phyloP scores from a whole-genome alignment of 2,113 vertebrate species.

The Deroptyus accipitrinus region DNA sequence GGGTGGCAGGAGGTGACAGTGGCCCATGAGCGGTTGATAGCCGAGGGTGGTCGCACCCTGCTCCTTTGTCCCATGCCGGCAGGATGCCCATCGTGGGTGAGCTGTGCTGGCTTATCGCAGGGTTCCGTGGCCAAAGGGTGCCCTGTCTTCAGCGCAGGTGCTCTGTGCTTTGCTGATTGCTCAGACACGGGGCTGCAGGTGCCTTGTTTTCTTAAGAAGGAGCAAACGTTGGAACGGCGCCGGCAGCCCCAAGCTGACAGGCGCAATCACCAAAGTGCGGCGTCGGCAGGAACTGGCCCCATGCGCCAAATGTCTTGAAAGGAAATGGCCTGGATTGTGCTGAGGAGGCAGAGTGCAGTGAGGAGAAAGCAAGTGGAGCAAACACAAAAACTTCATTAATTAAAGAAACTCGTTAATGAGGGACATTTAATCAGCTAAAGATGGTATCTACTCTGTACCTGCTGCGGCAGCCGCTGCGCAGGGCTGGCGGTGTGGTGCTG shows the following conservation, averaged over 20 bases:
- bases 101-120: fast-evolving
- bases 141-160: fast-evolving
- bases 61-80: fast-evolving
- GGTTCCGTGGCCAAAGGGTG: neutral
- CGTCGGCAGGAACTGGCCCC: slow-evolving; percentile 72
- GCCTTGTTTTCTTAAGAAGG: neutral
- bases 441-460: slow-evolving; percentile 57
- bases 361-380: slow-evolving; percentile 74
- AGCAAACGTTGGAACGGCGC: slow-evolving; percentile 60
- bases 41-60: slow-evolving; percentile 24
- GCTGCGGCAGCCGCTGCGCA: neutral
- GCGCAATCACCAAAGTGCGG: slow-evolving; percentile 72
- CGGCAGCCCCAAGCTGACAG: slow-evolving; percentile 67
- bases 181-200: neutral
- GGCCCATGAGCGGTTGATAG: neutral
- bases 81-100: fast-evolving
- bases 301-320: slow-evolving; percentile 65
- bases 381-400: slow-evolving; percentile 81
- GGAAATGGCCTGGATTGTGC: slow-evolving; percentile 76
- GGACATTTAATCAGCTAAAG: slow-evolving; percentile 79
- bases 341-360: slow-evolving; percentile 77
- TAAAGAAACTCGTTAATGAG: slow-evolving; percentile 81
- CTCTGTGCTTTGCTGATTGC: neutral
- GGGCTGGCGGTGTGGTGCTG: neutral
- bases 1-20: neutral